Evolutionary conservation across 2,797 vertebrate genomes (phyloP).

Genomic region (Mus spretus): DNA sequence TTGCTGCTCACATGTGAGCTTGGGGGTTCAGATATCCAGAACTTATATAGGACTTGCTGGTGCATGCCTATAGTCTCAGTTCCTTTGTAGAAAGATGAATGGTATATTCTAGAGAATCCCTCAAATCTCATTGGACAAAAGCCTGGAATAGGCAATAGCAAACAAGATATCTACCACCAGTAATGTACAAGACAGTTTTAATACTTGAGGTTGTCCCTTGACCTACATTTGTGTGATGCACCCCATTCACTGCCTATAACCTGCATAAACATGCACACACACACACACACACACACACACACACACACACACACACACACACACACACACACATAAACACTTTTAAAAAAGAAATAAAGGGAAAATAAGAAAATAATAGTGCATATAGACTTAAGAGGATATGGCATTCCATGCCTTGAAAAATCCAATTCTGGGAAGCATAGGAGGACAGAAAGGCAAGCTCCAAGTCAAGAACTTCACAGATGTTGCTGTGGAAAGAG

Average conservation of each 20-base stretch:
- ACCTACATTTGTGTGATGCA: background rate
- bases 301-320: background rate
- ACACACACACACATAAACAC: background rate
- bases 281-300: background rate
- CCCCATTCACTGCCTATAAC: background rate
- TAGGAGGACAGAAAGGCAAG: background rate
- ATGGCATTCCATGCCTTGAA: rapidly evolving
- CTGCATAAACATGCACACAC: background rate
- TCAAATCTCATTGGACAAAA: background rate
- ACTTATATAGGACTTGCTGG: too few relatives aligned
- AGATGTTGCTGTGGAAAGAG: background rate
- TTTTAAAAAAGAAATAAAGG: background rate
- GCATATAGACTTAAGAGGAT: background rate
- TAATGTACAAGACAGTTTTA: background rate
- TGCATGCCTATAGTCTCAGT: background rate
- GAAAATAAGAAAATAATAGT: too few relatives aligned
- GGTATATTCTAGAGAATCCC: background rate
- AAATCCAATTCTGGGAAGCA: background rate
- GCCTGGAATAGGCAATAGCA: background rate
- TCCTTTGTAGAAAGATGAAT: background rate
- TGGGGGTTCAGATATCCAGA: background rate
- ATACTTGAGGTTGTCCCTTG: background rate
- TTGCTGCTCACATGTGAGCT: background rate
- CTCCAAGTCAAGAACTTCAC: background rate
- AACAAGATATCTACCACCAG: background rate